Conservation (phyloP, 2,113 vertebrate genomes). For the Taxidea taxus region DNA sequence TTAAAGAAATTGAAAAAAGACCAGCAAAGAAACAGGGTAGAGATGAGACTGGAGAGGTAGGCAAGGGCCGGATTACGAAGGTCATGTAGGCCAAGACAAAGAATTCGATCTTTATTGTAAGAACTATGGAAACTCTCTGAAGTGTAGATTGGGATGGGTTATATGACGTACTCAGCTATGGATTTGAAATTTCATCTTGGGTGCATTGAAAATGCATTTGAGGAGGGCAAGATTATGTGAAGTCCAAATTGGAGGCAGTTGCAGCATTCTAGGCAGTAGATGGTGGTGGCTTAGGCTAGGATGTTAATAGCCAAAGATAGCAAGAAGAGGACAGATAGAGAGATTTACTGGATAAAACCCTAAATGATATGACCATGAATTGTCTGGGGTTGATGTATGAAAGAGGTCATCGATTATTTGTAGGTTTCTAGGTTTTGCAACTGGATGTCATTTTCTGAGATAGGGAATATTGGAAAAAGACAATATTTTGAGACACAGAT, state of each 20-base stretch:
- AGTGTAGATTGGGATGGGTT: background rate
- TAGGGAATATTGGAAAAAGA: background rate
- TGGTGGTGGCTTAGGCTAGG: background rate
- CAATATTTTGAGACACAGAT: background rate
- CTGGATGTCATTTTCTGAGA: background rate
- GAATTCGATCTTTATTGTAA: background rate
- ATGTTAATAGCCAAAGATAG: background rate
- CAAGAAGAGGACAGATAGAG: background rate
- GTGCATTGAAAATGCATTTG: background rate
- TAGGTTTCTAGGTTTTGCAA: background rate
- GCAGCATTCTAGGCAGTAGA: background rate
- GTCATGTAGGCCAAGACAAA: background rate
- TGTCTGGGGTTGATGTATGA: background rate
- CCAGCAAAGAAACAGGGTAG: background rate
- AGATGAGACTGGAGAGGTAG: background rate
- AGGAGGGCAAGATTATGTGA: background rate
- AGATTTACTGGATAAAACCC: background rate
- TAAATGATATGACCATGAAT: background rate
- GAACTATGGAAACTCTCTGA: background rate
- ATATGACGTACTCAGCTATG: background rate
- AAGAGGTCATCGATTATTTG: background rate
- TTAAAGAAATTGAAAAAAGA: background rate
- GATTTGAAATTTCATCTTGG: background rate
- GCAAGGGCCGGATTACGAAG: background rate
- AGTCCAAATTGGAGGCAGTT: background rate